These are phyloP conservation scores for Protobothrops mucrosquamatus DNA, from an alignment of 2,113 vertebrate genomes.

Conservation along the genomic window DNA sequence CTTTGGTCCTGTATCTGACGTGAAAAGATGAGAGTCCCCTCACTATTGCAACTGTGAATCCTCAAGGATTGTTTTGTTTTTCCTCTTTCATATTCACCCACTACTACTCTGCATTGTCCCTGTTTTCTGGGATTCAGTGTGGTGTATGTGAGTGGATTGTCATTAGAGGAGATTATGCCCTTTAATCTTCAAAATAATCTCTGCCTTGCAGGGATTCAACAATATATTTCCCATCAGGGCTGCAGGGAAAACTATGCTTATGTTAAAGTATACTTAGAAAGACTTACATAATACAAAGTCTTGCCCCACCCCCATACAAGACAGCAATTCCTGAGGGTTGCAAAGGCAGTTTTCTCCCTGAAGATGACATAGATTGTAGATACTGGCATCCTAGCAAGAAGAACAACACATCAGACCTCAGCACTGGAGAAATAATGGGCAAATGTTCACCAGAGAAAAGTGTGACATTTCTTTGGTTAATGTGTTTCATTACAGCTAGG, in stretches of 20 bases:
- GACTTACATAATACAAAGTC: background rate
- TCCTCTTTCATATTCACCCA: background rate
- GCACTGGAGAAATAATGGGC: background rate
- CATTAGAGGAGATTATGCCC: conserved; percentile 78
- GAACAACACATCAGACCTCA: background rate
- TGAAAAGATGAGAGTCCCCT: conserved; percentile 83
- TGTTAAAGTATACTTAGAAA: background rate
- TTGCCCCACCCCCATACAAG: background rate
- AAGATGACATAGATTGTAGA: background rate
- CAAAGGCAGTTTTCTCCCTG: background rate
- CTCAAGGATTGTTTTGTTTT: background rate
- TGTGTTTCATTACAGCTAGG: background rate
- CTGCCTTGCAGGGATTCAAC: conserved; percentile 49
- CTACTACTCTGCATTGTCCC: background rate
- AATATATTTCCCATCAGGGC: conserved; percentile 42
- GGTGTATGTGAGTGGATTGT: conserved; percentile 75
- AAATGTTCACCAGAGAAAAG: background rate
- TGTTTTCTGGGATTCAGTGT: conserved; percentile 65
- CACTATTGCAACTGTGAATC: background rate
- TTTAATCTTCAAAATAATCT: conserved; percentile 80
- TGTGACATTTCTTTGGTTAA: background rate
- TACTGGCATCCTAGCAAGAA: accelerated
- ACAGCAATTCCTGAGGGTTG: background rate
- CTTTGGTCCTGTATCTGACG: conserved; percentile 92
- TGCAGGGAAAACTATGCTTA: conserved; percentile 26